phyloP scores from a whole-genome alignment of 2,888 invertebrate species.

The Polydrusus pterygomalis region DNA sequence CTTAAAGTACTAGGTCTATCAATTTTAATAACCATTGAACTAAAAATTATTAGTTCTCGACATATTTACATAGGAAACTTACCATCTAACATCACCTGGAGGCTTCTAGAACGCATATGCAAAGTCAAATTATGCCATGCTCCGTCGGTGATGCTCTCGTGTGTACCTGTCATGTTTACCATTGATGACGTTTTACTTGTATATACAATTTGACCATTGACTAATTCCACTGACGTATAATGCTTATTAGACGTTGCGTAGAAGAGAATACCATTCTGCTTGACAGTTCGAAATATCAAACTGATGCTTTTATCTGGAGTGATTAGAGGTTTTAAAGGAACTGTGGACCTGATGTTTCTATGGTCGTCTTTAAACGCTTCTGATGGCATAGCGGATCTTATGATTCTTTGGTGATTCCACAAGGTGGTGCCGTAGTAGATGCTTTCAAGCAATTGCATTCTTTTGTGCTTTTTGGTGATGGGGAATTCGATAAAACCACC shows the following conservation, averaged over 20 bases:
- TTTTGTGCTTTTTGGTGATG: constrained; percentile 87
- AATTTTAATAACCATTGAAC: too few species aligned
- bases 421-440: constrained; percentile 84
- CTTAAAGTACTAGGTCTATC: background rate
- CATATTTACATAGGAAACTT: constrained; percentile 1
- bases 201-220: constrained; percentile 85
- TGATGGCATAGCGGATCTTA: constrained; percentile 8
- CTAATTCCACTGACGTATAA: constrained; percentile 87
- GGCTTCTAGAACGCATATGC: constrained; percentile 80
- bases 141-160: constrained; percentile 83
- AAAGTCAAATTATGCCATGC: constrained; percentile 92
- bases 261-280: constrained; percentile 86
- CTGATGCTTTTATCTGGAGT: constrained; percentile 83
- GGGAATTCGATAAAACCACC: constrained; percentile 86
- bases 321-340: constrained; percentile 40
- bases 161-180: constrained; percentile 87
- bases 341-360: constrained; percentile 52
- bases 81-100: constrained; percentile 83
- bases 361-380: background rate
- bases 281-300: constrained; percentile 87
- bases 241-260: constrained; percentile 92
- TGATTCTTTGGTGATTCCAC: constrained; percentile 74
- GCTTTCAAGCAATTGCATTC: constrained; percentile 89
- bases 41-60: too few species aligned
- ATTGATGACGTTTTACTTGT: constrained; percentile 85